A percentile compares a stretch with the other conserved stretches of the same genome.
Conservation (phyloP, 2,113 vertebrate species). For the Cyprichromis sp. region DNA sequence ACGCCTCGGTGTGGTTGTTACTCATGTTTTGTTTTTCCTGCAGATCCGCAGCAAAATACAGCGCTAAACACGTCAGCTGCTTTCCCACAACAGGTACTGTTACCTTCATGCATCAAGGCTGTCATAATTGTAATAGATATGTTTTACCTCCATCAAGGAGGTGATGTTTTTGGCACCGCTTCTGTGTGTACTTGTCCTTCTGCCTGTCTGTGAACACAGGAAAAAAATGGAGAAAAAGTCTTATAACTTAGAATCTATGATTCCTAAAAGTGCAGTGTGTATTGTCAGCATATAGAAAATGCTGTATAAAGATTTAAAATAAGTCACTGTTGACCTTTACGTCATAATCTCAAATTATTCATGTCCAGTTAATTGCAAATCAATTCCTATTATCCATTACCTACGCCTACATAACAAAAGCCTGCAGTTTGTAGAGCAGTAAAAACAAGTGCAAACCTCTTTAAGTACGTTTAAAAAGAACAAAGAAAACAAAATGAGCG, state of each 20-base stretch:
- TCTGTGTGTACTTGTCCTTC: background rate
- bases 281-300: background rate
- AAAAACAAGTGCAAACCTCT: background rate
- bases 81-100: constrained; percentile 65
- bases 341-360: background rate
- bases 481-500: background rate
- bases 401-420: background rate
- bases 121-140: background rate
- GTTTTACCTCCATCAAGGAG: background rate
- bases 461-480: background rate
- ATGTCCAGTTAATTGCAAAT: background rate
- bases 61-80: constrained; percentile 2
- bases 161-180: background rate
- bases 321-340: background rate
- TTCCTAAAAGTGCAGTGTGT: background rate
- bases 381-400: background rate
- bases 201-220: background rate
- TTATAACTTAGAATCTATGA: background rate
- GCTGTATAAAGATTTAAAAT: background rate
- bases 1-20: background rate
- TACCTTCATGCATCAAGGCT: background rate
- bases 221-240: background rate
- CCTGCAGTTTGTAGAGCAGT: background rate
- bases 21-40: background rate
- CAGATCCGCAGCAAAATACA: constrained; percentile 26